These are phyloP conservation scores for Pipistrellus nathusii DNA, from an alignment of 2,797 vertebrate genomes.

Conservation along the genomic window DNA sequence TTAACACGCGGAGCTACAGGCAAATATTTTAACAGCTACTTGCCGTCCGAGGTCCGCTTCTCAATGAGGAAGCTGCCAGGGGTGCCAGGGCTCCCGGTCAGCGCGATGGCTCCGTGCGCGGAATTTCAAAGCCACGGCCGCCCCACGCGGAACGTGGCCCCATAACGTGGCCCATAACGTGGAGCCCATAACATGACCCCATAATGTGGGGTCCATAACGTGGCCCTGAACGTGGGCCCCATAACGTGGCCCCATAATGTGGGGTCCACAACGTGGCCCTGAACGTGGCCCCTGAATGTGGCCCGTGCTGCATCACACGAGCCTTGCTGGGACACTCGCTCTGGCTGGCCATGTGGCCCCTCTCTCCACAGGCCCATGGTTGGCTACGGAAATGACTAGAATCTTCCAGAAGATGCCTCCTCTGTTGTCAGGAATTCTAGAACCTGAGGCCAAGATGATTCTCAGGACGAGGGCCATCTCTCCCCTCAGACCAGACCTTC, in stretches of 20 bases:
- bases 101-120: not conserved
- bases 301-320: not conserved
- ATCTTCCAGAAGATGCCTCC: not conserved
- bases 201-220: no score
- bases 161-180: no score
- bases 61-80: slow-evolving; percentile 23
- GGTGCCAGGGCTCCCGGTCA: no score
- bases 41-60: slow-evolving; percentile 10
- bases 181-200: not conserved
- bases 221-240: not conserved
- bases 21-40: slow-evolving; percentile 68
- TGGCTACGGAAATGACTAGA: not conserved
- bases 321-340: not conserved
- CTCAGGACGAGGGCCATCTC: not conserved
- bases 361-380: not conserved
- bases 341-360: not conserved
- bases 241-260: not conserved
- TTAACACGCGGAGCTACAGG: slow-evolving; percentile 71
- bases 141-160: not conserved
- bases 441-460: not conserved
- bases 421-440: not conserved
- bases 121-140: not conserved
- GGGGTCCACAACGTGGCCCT: no score
- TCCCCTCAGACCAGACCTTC: not conserved
- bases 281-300: not conserved